Evolutionary conservation across 2,888 invertebrate genomes (phyloP).

Genomic region (Harpagoxenus sublaevis): DNA sequence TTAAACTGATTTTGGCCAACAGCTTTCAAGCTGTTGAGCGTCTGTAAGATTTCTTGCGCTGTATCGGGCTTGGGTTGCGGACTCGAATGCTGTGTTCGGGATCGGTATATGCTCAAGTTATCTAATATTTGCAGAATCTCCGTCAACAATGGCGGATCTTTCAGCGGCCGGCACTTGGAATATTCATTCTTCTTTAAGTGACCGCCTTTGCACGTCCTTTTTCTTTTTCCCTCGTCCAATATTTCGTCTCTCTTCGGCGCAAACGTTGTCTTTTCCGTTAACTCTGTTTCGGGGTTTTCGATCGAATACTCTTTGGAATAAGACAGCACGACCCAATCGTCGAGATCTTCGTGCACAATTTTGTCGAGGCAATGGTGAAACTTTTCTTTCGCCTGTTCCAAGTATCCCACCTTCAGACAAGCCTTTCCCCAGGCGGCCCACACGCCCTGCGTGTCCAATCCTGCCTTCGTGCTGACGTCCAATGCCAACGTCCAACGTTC

Average conservation of each 20-base stretch:
- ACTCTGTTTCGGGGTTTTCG: conserved; percentile 29
- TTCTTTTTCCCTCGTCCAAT: conserved; percentile 32
- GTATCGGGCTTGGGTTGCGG: conserved; percentile 86
- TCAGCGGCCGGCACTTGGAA: conserved; percentile 87
- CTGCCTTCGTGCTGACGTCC: conserved; percentile 95
- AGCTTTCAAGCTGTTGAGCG: conserved; percentile 86
- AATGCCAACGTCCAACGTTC: conserved; percentile 95
- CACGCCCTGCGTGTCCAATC: conserved; percentile 92
- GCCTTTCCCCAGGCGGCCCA: conserved; percentile 96
- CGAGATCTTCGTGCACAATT: conserved; percentile 83
- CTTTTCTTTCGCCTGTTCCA: conserved; percentile 92
- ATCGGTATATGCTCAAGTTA: conserved; percentile 75
- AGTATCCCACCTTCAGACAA: conserved; percentile 93
- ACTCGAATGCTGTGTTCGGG: conserved; percentile 77
- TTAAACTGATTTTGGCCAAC: conserved; percentile 84
- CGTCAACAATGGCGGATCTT: conserved; percentile 90
- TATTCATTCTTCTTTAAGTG: conserved; percentile 80
- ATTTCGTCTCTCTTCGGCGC: conserved; percentile 19
- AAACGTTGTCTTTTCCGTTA: neutral
- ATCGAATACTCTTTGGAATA: conserved; percentile 72
- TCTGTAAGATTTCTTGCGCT: conserved; percentile 86
- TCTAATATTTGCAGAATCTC: conserved; percentile 92
- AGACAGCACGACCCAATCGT: conserved; percentile 82
- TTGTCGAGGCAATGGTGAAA: conserved; percentile 89
- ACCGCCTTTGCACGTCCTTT: conserved; percentile 17